Conservation (phyloP, 2,113 vertebrate species). For the Aspiorhynchus laticeps region DNA sequence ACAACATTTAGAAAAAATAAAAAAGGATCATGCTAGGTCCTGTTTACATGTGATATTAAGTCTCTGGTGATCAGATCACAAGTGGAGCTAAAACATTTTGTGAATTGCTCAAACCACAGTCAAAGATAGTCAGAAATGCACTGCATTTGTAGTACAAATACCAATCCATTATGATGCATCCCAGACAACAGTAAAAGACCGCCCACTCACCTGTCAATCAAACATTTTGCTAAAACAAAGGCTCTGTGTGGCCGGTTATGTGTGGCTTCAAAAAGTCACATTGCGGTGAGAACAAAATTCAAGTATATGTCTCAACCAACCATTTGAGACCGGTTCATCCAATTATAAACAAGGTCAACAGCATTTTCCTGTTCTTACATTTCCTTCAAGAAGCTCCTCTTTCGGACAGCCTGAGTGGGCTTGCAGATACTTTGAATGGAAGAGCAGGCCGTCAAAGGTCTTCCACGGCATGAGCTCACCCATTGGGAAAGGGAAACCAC, state of each 20-base stretch:
- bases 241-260: not conserved
- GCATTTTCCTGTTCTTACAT: slow-evolving; percentile 76
- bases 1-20: no score
- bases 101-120: not conserved
- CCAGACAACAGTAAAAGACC: not conserved
- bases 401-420: slow-evolving; percentile 73
- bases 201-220: not conserved
- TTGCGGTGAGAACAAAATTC: not conserved
- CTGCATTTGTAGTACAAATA: not conserved
- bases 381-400: slow-evolving; percentile 81
- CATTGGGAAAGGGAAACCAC: slow-evolving; percentile 83
- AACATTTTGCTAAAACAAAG: not conserved
- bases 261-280: not conserved
- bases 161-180: not conserved
- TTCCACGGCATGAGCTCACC: slow-evolving; percentile 92
- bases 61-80: not conserved
- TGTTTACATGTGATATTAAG: not conserved
- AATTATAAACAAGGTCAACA: not conserved
- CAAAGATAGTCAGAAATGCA: not conserved
- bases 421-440: slow-evolving; percentile 93
- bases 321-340: not conserved
- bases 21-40: not conserved
- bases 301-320: not conserved
- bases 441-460: slow-evolving; percentile 90
- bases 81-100: not conserved